Conservation (phyloP, 2,888 invertebrate genomes). For the Lithophane socia region DNA sequence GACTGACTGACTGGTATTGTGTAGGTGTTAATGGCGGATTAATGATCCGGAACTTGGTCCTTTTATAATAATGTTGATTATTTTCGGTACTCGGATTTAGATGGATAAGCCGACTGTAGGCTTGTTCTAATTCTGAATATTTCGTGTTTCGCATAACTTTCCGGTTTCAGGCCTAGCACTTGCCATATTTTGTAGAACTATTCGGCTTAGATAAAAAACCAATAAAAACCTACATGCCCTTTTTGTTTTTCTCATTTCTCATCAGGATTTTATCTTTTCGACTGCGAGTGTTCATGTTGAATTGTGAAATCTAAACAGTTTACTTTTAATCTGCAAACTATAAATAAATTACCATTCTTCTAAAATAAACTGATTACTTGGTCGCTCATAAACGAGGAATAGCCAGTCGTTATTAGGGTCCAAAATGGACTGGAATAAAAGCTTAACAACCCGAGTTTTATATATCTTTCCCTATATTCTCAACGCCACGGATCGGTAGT, state of each 20-base stretch:
- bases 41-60: not conserved
- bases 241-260: not conserved
- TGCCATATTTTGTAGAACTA: not conserved
- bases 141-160: not conserved
- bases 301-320: not conserved
- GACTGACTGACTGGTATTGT: not conserved
- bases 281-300: not conserved
- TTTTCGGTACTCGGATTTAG: not conserved
- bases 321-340: not conserved
- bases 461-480: constrained; percentile 20
- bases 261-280: no score
- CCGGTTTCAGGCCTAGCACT: not conserved
- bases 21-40: constrained; percentile 23
- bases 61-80: constrained; percentile 2
- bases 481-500: constrained; percentile 11
- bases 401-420: constrained; percentile 5
- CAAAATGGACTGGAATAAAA: constrained; percentile 21
- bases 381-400: not conserved
- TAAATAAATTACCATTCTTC: not conserved
- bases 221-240: not conserved
- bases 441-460: constrained; percentile 18
- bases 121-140: not conserved
- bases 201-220: not conserved
- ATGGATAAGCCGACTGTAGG: not conserved
- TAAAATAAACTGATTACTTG: constrained; percentile 22